Percentiles rank a stretch among this genome's conserved stretches.
Conservation (phyloP, 2,113 vertebrate genomes). For the Gnathonemus echidnorhynchus region DNA sequence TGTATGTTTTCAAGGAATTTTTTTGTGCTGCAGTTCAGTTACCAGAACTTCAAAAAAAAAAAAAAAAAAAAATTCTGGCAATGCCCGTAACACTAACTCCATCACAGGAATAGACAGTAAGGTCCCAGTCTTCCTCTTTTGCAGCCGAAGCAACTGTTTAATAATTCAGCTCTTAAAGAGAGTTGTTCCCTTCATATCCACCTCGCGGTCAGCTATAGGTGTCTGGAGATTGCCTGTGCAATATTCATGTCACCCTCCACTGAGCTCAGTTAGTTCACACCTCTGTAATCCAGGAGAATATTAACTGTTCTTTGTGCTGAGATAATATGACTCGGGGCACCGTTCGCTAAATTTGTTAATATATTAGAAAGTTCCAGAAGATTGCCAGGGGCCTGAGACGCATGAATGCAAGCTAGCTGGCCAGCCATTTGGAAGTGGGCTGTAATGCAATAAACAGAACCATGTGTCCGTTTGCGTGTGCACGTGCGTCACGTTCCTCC, state of each 20-base stretch:
- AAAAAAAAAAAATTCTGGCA: neutral
- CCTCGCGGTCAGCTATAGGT: neutral
- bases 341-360: conserved; percentile 13
- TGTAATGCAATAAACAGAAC: conserved; percentile 7
- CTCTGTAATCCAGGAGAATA: conserved; percentile 24
- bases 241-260: neutral
- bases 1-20: neutral
- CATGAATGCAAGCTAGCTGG: conserved; percentile 7
- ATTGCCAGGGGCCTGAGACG: conserved; percentile 2
- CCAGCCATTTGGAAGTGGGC: neutral
- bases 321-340: conserved; percentile 8
- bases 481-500: neutral
- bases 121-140: neutral
- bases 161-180: neutral
- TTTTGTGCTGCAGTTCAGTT: neutral
- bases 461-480: conserved; percentile 1
- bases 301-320: conserved; percentile 16
- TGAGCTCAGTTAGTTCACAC: neutral
- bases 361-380: conserved; percentile 20
- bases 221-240: neutral
- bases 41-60: neutral
- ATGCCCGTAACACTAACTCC: neutral
- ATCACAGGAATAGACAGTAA: neutral
- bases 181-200: neutral
- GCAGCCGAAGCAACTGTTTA: neutral